Conservation (phyloP, 1,140 invertebrate species). For the Theocolax elegans region DNA sequence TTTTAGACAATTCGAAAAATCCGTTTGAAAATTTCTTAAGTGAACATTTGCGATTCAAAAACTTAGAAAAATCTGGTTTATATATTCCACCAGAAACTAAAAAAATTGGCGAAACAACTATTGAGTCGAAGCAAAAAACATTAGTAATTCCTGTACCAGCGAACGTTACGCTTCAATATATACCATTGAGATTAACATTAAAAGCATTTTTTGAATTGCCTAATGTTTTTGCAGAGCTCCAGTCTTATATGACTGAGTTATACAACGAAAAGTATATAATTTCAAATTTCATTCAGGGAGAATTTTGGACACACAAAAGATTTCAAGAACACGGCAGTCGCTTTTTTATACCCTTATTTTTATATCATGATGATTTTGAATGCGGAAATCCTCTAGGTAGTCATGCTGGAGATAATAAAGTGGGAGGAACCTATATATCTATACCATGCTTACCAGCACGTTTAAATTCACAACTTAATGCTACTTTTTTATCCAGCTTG, state of each 20-base stretch:
- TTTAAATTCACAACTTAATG: not conserved
- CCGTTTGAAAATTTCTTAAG: constrained; percentile 16
- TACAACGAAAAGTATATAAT: not conserved
- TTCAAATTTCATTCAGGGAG: constrained; percentile 4
- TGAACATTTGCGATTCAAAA: constrained; percentile 19
- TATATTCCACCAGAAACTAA: constrained; percentile 13
- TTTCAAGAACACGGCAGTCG: not conserved
- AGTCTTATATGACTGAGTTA: not conserved
- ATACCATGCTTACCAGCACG: not conserved
- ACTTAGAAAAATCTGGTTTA: constrained; percentile 25
- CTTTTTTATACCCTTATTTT: not conserved
- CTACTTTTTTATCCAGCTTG: not conserved
- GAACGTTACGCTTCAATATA: too few species aligned
- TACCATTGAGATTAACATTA: too few species aligned
- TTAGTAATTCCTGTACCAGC: not conserved
- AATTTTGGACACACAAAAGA: constrained; percentile 2
- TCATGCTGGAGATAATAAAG: not conserved
- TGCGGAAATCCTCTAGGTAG: not conserved
- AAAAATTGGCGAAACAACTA: constrained; percentile 11
- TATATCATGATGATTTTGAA: not conserved
- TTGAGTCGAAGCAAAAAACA: not conserved
- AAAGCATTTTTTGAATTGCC: too few species aligned
- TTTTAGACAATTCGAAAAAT: not conserved
- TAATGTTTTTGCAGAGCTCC: not conserved
- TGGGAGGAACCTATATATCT: not conserved